Conservation (phyloP, 2,113 vertebrate genomes). For the Paradoxurus hermaphroditus region DNA sequence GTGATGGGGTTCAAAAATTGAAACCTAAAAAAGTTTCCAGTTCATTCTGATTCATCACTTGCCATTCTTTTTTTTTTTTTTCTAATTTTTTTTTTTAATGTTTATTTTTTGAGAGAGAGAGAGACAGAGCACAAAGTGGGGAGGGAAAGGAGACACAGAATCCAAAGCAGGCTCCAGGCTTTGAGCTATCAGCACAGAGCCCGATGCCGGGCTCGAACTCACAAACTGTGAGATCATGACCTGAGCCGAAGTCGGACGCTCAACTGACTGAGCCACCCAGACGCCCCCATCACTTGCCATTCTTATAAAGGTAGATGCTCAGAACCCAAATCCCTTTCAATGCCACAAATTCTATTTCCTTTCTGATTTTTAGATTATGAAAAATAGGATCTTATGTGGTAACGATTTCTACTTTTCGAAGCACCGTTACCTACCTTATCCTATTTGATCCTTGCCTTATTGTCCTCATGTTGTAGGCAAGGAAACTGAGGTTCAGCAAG, state of each 20-base stretch:
- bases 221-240: too few relatives aligned
- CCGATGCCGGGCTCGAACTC: too few relatives aligned
- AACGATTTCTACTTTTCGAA: conserved; percentile 2
- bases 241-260: too few relatives aligned
- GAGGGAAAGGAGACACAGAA: too few relatives aligned
- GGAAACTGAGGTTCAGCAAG: background rate
- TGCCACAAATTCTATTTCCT: background rate
- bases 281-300: background rate
- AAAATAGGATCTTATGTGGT: background rate
- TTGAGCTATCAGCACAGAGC: too few relatives aligned
- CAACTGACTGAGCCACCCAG: too few relatives aligned
- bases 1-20: background rate
- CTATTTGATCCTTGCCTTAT: background rate
- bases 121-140: too few relatives aligned
- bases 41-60: conserved; percentile 13
- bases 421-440: background rate
- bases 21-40: conserved; percentile 17
- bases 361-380: background rate
- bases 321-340: background rate
- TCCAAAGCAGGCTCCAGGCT: too few relatives aligned
- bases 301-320: background rate
- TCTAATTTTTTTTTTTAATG: too few relatives aligned
- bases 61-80: too few relatives aligned
- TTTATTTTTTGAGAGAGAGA: too few relatives aligned
- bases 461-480: background rate